Base-by-base conservation (phyloP, 2,113 vertebrate species). In the Nothoprocta perdicaria region DNA sequence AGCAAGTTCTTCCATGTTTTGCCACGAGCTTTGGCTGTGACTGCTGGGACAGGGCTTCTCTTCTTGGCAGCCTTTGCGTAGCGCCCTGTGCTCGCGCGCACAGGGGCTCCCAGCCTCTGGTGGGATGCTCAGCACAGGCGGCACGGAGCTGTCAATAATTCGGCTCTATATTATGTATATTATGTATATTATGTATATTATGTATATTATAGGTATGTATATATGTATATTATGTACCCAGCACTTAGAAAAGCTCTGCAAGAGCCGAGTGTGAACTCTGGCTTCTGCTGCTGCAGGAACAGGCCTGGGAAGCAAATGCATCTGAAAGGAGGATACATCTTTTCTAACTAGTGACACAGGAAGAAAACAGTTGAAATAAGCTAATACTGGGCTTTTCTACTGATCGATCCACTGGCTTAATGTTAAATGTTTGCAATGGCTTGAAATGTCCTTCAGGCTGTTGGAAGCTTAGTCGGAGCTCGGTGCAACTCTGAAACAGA, bases 401-500 rank as follows among this genome's bases (percentile, higher is more conserved):
- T 18, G 7, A n/a, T 16, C 26, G 75, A 55, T 67, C 69, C 60
- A 26, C 46, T 84, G 66, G n/a, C 85, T 94, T 87, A 23, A 11
- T 78, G 58, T 84, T 66, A 75, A 85, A 84, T 88, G 43, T 63
- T 62, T 80, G 60, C 67, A 50, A 66, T 75, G 84, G 72, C 41
- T 87, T 74, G 48, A 87, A 22, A 58, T 89, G 0, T 62, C 74
- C 55, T 90, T 88, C 84, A 67, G 26, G 55, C 75, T 46, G 77
- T 74, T 43, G 35, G 86, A 85, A 81, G 71, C 88, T 67, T 95
- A 86, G 81, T 80, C 76, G 74, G 92, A 84, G 80, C 89, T 81
- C 76, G 52, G 60, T 74, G 76, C 63, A 92, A 79, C 66, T 94
- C 76, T 91, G 76, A 90, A 95, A 89, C 90, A 91, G 71, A 95